Evolutionary conservation across 2,797 vertebrate genomes (phyloP), one percentile per base, ranked within the genome.

Genomic region (Pachyuromys duprasi): DNA sequence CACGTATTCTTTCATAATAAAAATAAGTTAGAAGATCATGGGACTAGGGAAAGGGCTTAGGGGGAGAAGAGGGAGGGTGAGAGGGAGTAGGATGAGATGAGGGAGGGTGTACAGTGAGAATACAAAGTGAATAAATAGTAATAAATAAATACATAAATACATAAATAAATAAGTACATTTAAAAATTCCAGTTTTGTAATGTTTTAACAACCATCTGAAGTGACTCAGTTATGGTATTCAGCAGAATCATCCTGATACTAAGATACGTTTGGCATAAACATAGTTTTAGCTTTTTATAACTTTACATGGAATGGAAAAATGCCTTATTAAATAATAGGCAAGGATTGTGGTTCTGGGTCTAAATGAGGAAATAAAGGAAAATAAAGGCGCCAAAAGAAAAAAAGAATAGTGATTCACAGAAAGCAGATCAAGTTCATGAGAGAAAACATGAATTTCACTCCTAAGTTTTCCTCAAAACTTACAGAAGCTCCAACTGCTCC

Each of bases 221-320:
- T 31, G 45, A 90, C 72, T 80, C 24, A 62, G 78, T 7, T 36
- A 1, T 69, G 28, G 12, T 67, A 22, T 28, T 82, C 75, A 70
- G 8, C 1, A n/a, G 36, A 75, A 79, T 86, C 42, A 69, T 86
- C 42, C 31, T 65, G 33, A 93, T 91, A 12, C 22, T 84, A 67
- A 95, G 76, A 70, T 65, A 8, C 57, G 3, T 57, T 92, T 69
- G 53, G 60, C 14, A 14, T 42, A 72, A 91, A 72, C 28, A n/a
- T 24, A 70, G 12, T 33, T 89, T 82, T 24, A 20, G 6, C n/a
- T 81, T 74, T 13, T 45, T 55, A 69, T 78, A 20, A 67, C 45
- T 89, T 90, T 45, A 93, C 31, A 90, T 14, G 39, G 18, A 80
- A 92, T 22, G 42, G 74, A 18, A 84, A 87, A 89, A 28, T 87